Evolutionary conservation across 2,888 invertebrate genomes (phyloP).

Genomic region (Metalampra italica): DNA sequence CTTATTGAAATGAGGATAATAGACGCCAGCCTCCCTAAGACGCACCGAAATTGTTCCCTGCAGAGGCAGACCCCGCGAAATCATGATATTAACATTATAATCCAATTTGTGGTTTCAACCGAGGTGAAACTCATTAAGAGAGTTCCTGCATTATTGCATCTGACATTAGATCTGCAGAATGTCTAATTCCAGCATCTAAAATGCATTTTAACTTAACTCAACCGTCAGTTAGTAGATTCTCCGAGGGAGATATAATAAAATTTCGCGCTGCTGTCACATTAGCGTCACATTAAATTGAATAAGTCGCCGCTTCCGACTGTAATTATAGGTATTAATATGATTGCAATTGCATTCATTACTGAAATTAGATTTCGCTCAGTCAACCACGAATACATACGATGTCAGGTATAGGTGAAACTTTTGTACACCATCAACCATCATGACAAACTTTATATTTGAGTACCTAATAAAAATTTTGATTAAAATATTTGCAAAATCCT

Average conservation of each 20-base stretch:
- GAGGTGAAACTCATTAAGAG: slow-evolving; percentile 71
- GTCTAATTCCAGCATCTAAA: slow-evolving; percentile 39
- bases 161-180: slow-evolving; percentile 44
- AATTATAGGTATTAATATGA: slow-evolving; percentile 7
- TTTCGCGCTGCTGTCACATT: slow-evolving; percentile 44
- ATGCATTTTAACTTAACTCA: slow-evolving; percentile 58
- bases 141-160: slow-evolving; percentile 70
- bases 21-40: slow-evolving; percentile 61
- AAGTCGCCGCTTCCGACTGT: slow-evolving; percentile 21
- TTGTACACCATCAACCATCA: no score
- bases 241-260: slow-evolving; percentile 46
- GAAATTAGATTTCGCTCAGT: not conserved
- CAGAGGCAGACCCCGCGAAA: slow-evolving; percentile 45
- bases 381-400: not conserved
- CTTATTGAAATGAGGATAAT: slow-evolving; percentile 77
- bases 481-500: no score
- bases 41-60: slow-evolving; percentile 60
- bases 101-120: slow-evolving; percentile 64
- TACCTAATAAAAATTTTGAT: no score
- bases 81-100: slow-evolving; percentile 74
- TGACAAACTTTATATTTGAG: no score
- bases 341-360: slow-evolving; percentile 7
- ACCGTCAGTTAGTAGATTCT: slow-evolving; percentile 36
- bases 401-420: no score
- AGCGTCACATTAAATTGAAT: slow-evolving; percentile 55